Evolutionary conservation across 2,888 invertebrate genomes (phyloP), one percentile per base, ranked within the genome.

Genomic region (Orthosia incerta): DNA sequence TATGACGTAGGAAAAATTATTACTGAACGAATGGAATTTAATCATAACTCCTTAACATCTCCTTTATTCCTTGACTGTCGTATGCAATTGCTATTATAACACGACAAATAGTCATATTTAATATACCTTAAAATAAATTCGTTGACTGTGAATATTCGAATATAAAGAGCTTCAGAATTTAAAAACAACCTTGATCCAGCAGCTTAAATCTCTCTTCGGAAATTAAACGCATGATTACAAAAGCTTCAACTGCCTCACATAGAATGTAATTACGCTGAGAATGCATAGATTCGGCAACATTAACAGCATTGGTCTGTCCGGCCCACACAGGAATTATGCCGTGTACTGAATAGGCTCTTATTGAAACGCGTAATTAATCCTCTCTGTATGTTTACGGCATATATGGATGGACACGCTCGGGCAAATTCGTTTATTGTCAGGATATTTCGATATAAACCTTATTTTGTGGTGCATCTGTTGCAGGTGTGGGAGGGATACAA

Each of bases 291-390:
- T 55, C 23, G 45, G 20, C 18, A 13, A 51, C 51, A 77, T 80
- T 66, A 74, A 65, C 53, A 73, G 50, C 51, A 51, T 20, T 15
- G 80, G 13, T 23, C 20, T 18, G 39, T 13, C 53, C 2, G 5
- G 67, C n/a, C 23, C n/a, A 4, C 13, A 11, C 48, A 2, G 55
- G n/a, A 74, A 77, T 61, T 74, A 61, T 61, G 48, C 48, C 45
- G 76, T 23, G 61, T 48, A 55, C 50, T 18, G 15, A 81, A 67
- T 64, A 13, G 62, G 48, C 51, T 45, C 50, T 61, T 57, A 81
- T 67, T 80, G 59, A 63, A 76, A 3, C 62, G 26, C 9, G 53
- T 81, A 81, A 78, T 78, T 23, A 76, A 81, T 78, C 80, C 80
- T 64, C 53, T 76, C 48, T 59, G 57, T 74, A 39, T 50, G 48